Evolutionary conservation across 1,140 invertebrate species (phyloP), one percentile per base, ranked within the genome.

Genomic region (Drosophila grimshawi): DNA sequence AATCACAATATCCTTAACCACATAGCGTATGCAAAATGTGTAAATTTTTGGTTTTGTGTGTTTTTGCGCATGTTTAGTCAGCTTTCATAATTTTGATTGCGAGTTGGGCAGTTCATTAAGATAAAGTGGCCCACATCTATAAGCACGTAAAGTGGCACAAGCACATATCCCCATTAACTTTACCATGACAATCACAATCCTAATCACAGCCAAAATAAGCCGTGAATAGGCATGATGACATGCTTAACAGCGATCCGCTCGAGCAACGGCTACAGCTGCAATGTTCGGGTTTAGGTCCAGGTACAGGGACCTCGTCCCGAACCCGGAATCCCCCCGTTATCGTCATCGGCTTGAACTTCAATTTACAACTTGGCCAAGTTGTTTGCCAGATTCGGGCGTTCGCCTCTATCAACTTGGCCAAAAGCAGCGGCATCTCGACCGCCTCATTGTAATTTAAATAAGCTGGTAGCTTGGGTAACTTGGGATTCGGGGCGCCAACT

Each of bases 371-470:
- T 80, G 80, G 80, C 72, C 80, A 86, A 86, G 76, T 88, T 88
- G 82, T 88, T 86, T 76, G 83, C 79, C 83, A 82, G 66, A 64
- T 69, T 78, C 37, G 4, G 69, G 27, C 43, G 48, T 46, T 72
- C 53, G 71, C 56, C 49, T 72, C 56, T 48, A 43, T 51, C 64
- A 70, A 80, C 63, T 80, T 61, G 65, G 61, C 56, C 70, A 45
- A 59, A 51, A 80, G 66, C 60, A 76, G 75, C 70, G 57, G 67
- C 64, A 60, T 60, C 63, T 64, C 52, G 63, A 70, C 48, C 69
- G 65, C 67, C 83, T 83, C 70, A 88, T 89, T 88, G 83, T 88
- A 88, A 88, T 88, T 88, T 88, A 88, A 88, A 88, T 89, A 89
- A 83, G 83, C 76, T 71, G 56, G 51, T 39, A 63, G 63, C 62